Percentiles rank a stretch among this genome's conserved stretches.
Evolutionary conservation across 1,140 invertebrate species (phyloP).

Genomic region (Aradophagus sp.): DNA sequence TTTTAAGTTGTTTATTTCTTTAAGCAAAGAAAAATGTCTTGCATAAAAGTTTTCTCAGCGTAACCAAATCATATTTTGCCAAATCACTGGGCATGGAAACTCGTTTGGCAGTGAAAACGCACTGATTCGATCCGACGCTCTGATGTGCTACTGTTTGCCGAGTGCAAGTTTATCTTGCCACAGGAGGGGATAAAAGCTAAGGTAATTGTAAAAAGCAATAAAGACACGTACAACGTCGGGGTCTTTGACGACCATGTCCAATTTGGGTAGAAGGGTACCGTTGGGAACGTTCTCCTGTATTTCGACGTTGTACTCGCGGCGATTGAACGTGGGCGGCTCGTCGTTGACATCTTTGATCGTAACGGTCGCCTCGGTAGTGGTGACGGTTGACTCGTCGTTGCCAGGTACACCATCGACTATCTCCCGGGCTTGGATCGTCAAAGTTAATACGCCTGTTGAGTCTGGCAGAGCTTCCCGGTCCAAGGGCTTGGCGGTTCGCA

Average conservation of each 20-base stretch:
- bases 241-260: constrained; percentile 91
- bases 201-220: too few species aligned
- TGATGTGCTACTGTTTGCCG: too few species aligned
- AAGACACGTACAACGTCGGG: constrained; percentile 83
- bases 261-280: constrained; percentile 86
- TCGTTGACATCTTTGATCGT: constrained; percentile 96
- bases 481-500: constrained; percentile 87
- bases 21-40: too few species aligned
- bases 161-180: too few species aligned
- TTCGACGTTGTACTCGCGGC: constrained; percentile 85
- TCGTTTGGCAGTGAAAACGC: too few species aligned
- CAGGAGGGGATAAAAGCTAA: too few species aligned
- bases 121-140: too few species aligned
- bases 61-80: too few species aligned
- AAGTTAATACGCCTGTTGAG: constrained; percentile 84
- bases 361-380: constrained; percentile 83
- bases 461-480: constrained; percentile 88
- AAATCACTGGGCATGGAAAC: too few species aligned
- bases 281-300: constrained; percentile 88
- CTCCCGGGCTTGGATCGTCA: constrained; percentile 85
- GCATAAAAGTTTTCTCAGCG: too few species aligned
- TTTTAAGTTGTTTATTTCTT: too few species aligned
- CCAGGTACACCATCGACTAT: constrained; percentile 82
- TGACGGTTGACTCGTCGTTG: constrained; percentile 80
- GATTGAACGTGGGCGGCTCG: constrained; percentile 89